phyloP scores from a whole-genome alignment of 2,113 vertebrate species.

The Caretta caretta region DNA sequence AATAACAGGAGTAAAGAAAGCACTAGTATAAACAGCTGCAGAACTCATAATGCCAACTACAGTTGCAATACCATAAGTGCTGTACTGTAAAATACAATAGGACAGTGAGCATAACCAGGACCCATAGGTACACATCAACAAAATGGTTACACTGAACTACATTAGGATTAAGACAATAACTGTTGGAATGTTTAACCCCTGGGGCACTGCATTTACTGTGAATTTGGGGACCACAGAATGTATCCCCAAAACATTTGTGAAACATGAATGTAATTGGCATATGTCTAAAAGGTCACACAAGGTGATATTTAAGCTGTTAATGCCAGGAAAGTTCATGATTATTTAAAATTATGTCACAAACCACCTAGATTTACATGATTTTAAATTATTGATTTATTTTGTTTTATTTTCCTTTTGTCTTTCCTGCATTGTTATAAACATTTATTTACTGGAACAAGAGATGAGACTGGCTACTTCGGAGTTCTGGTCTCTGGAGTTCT shows the following conservation, averaged over 20 bases:
- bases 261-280: neutral
- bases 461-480: neutral
- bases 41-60: neutral
- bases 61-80: neutral
- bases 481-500: neutral
- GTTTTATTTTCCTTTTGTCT: neutral
- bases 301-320: neutral
- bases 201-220: neutral
- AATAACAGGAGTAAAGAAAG: accelerated
- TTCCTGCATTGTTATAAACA: accelerated
- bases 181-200: neutral
- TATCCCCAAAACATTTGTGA: neutral
- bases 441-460: neutral
- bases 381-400: neutral
- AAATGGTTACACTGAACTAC: accelerated
- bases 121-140: neutral
- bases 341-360: neutral
- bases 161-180: accelerated
- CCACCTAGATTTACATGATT: neutral
- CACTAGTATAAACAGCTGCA: neutral
- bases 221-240: neutral
- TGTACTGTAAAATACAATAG: neutral
- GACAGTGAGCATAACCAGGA: neutral
- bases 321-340: neutral
- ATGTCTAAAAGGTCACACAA: neutral